These are phyloP conservation scores for Anorthoa munda DNA, from an alignment of 2,888 invertebrate species.

Conservation along the genomic window DNA sequence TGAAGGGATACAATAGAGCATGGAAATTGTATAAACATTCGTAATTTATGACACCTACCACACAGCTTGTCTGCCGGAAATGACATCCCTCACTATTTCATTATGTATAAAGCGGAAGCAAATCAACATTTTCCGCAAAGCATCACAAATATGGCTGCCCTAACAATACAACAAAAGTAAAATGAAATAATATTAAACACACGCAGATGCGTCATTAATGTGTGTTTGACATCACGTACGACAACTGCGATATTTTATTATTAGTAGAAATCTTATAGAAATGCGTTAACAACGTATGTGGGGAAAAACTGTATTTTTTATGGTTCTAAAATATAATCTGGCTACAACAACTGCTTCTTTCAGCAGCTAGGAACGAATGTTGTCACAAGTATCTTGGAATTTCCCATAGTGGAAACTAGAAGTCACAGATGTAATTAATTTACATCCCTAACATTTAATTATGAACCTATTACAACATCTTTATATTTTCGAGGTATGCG, in stretches of 20 bases:
- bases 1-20: too few relatives aligned
- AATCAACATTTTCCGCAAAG: not conserved
- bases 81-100: not conserved
- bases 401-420: too few relatives aligned
- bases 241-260: conserved; percentile 22
- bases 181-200: conserved; percentile 59
- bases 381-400: too few relatives aligned
- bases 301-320: too few relatives aligned
- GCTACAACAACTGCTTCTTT: not conserved
- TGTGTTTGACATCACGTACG: conserved; percentile 57
- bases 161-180: conserved; percentile 56
- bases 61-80: not conserved
- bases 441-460: too few relatives aligned
- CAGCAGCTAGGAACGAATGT: not conserved
- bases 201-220: conserved; percentile 63
- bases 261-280: conserved; percentile 13
- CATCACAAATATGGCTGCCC: conserved; percentile 18
- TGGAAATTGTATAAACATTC: too few relatives aligned
- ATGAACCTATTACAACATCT: too few relatives aligned
- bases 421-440: too few relatives aligned
- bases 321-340: not conserved
- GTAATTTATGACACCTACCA: not conserved
- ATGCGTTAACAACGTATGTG: conserved; percentile 3
- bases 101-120: not conserved
- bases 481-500: too few relatives aligned